These are phyloP conservation scores for Tetramorium simillimum DNA, from an alignment of 1,140 invertebrate genomes.

Conservation along the genomic window DNA sequence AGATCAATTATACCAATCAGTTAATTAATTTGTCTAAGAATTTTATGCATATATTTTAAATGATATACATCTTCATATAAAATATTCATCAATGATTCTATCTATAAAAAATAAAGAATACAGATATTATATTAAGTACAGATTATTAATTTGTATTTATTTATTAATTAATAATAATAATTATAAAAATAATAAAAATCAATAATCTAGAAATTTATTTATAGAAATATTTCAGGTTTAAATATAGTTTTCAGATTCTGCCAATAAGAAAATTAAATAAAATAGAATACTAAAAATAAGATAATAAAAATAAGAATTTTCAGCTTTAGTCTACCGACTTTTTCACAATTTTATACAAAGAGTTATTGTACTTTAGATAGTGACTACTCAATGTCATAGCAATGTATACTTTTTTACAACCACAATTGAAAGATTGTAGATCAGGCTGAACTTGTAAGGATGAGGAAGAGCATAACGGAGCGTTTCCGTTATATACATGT, in stretches of 20 bases:
- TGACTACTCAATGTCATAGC: neutral
- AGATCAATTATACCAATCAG: neutral
- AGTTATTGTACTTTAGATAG: neutral
- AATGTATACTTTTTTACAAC: neutral
- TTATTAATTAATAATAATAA: neutral
- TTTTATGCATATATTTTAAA: neutral
- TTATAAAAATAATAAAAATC: conserved; percentile 11
- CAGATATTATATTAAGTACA: neutral
- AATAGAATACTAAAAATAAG: neutral
- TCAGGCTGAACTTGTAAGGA: neutral
- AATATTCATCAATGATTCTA: neutral
- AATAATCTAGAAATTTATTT: neutral
- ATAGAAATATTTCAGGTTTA: neutral
- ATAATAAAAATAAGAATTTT: neutral
- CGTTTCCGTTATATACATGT: neutral
- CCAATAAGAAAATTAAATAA: neutral
- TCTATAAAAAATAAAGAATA: neutral
- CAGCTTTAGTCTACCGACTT: neutral
- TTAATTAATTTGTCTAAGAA: neutral
- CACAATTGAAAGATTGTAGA: neutral
- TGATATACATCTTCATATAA: neutral
- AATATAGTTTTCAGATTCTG: neutral
- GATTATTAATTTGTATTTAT: neutral
- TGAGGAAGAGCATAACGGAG: neutral
- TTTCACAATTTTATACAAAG: neutral